These are phyloP conservation scores for Melitaea athalia DNA, from an alignment of 2,888 invertebrate genomes.

Conservation along the genomic window DNA sequence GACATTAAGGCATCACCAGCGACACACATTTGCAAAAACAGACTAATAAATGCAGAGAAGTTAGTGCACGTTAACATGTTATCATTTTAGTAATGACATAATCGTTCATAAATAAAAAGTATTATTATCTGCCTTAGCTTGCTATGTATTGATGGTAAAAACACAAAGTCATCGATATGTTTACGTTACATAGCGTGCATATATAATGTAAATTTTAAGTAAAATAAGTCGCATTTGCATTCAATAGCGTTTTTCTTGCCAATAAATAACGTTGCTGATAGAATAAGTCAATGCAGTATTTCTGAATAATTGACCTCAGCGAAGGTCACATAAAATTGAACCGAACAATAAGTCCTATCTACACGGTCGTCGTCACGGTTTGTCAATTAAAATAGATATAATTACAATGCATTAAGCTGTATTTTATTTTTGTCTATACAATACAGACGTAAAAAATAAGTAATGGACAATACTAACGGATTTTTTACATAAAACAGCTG, in stretches of 20 bases:
- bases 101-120: too few species aligned
- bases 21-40: too few species aligned
- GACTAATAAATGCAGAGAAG: too few species aligned
- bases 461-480: slow-evolving; percentile 3
- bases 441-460: not conserved
- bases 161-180: too few species aligned
- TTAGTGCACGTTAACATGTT: too few species aligned
- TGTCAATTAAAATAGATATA: not conserved
- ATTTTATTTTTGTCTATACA: not conserved
- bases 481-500: slow-evolving; percentile 1
- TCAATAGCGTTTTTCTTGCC: slow-evolving; percentile 25
- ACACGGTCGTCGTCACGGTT: not conserved
- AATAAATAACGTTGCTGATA: slow-evolving; percentile 1
- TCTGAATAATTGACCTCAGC: slow-evolving; percentile 3
- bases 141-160: too few species aligned
- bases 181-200: not conserved
- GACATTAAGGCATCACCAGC: too few species aligned
- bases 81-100: too few species aligned
- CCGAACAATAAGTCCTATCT: not conserved
- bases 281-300: slow-evolving; percentile 2
- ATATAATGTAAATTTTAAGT: slow-evolving; percentile 26
- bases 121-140: too few species aligned
- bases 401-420: not conserved
- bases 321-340: slow-evolving; percentile 3
- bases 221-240: slow-evolving; percentile 28